Base-by-base conservation (phyloP, 2,888 invertebrate species). In the Melanchra persicariae region DNA sequence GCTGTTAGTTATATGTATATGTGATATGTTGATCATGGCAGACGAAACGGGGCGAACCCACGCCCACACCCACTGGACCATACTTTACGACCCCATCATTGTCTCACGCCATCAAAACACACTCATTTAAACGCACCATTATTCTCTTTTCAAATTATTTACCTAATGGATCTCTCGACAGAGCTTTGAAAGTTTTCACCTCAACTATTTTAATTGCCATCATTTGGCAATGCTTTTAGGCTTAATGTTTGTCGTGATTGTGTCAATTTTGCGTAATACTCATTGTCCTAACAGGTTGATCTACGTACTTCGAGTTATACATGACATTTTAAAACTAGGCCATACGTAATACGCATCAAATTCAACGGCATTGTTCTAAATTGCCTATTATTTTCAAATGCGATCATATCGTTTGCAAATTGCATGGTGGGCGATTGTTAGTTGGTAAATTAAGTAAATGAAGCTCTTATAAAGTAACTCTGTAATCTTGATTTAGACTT, bases 351-450 rank as follows among this genome's bases (percentile, higher is more conserved):
- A 62, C 51, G 67, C 40, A 65, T 71, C 43, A 37, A 52, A 65
- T 77, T 43, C 30, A 77, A 55, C 10, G 51, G 30, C 63, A 62
- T 79, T 74, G 63, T 70, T 34, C 45, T 45, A 49, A 70, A 77
- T 70, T 74, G 61, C 30, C 61, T 57, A 71, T 70, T 77, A 82
- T 79, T 66, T 59, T 60, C 58, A 74, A 81, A 72, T 74, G 49
- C 55, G 65, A 55, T 60, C 52, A 65, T 66, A 22, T 68, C 47
- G 51, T 59, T 66, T 63, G 22, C 26, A 68, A 72, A 72, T 74
- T 57, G 69, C 34, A 43, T 51, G n/a, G 57, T 70, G 47, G 65
- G 40, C 58, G 63, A 57, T 66, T 62, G 34, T 26, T 47, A 30
- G 45, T 19, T 26, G 34, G 22, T 40, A 22, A 7, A 30, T 30